Evolutionary conservation across 1,140 invertebrate genomes (phyloP).

Genomic region (Heliconius hermathena): DNA sequence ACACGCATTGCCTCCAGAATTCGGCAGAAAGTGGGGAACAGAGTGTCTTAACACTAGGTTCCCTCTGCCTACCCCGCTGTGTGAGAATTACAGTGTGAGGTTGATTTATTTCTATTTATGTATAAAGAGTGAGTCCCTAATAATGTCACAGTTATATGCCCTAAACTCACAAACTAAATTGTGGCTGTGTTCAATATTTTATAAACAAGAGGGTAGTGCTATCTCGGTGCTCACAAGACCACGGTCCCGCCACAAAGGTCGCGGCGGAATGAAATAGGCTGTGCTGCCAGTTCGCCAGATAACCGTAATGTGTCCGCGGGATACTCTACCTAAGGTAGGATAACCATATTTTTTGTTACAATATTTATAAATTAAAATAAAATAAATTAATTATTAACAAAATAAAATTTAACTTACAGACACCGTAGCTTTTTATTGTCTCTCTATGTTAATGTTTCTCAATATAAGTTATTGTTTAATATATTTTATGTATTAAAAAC

Average conservation of each 20-base stretch:
- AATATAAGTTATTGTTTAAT: not conserved
- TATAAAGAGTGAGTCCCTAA: not conserved
- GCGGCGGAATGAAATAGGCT: constrained; percentile 38
- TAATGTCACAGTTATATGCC: constrained; percentile 7
- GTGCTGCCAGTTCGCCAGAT: constrained; percentile 39
- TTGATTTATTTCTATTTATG: not conserved
- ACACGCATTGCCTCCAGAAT: too few species aligned
- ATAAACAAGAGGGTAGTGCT: constrained; percentile 33
- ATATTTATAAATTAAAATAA: not conserved
- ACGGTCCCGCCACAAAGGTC: constrained; percentile 36
- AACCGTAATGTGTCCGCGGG: constrained; percentile 39
- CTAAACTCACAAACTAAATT: constrained; percentile 23
- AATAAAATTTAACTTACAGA: too few species aligned
- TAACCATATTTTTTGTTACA: constrained; percentile 14
- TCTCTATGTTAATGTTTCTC: not conserved
- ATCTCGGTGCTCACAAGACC: constrained; percentile 37
- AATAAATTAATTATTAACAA: too few species aligned
- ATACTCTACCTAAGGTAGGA: constrained; percentile 27
- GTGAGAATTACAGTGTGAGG: too few species aligned
- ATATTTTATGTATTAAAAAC: not conserved
- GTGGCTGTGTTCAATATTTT: constrained; percentile 22
- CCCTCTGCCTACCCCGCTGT: too few species aligned
- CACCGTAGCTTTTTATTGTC: not conserved
- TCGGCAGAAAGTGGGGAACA: too few species aligned
- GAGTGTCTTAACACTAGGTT: too few species aligned